A percentile compares a stretch with the other conserved stretches of the same genome.
phyloP scores from a whole-genome alignment of 2,888 invertebrate species.

The Idaea dimidiata region DNA sequence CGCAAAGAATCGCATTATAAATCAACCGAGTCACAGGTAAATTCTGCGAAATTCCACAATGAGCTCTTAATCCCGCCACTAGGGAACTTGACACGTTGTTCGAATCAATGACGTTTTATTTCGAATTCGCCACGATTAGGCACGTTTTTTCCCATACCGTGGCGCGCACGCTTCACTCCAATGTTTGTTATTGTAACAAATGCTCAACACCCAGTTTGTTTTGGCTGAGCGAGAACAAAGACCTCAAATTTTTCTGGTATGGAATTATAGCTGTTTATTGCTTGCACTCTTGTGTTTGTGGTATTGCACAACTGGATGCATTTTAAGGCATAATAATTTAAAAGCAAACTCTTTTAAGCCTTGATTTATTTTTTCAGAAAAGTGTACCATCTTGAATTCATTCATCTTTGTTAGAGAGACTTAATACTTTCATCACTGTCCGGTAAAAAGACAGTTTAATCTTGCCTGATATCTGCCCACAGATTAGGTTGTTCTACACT shows the following conservation, averaged over 20 bases:
- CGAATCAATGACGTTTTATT: conserved; percentile 53
- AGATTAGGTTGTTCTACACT: conserved; percentile 16
- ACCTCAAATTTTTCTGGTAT: conserved; percentile 55
- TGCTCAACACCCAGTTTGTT: conserved; percentile 70
- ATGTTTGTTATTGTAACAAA: conserved; percentile 72
- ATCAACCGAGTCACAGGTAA: conserved; percentile 38
- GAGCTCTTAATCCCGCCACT: conserved; percentile 60
- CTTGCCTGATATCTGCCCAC: conserved; percentile 14
- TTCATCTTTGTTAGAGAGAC: conserved; percentile 2
- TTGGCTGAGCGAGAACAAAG: conserved; percentile 75
- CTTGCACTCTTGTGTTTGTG: conserved; percentile 47
- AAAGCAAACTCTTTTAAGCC: conserved; percentile 32
- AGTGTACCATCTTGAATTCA: conserved; percentile 9
- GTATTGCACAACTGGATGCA: conserved; percentile 47
- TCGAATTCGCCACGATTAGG: conserved; percentile 58
- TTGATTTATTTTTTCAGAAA: conserved; percentile 21
- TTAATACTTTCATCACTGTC: conserved; percentile 5
- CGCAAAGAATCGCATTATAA: conserved; percentile 24
- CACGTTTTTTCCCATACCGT: conserved; percentile 57
- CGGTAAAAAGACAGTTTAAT: conserved; percentile 13
- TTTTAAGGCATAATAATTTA: conserved; percentile 33
- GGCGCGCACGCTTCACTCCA: conserved; percentile 43
- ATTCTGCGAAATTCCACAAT: conserved; percentile 61
- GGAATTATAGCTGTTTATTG: conserved; percentile 58
- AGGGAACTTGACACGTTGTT: conserved; percentile 58